These are phyloP conservation scores for Pterophyllum scalare DNA, from an alignment of 2,113 vertebrate species.

Conservation along the genomic window DNA sequence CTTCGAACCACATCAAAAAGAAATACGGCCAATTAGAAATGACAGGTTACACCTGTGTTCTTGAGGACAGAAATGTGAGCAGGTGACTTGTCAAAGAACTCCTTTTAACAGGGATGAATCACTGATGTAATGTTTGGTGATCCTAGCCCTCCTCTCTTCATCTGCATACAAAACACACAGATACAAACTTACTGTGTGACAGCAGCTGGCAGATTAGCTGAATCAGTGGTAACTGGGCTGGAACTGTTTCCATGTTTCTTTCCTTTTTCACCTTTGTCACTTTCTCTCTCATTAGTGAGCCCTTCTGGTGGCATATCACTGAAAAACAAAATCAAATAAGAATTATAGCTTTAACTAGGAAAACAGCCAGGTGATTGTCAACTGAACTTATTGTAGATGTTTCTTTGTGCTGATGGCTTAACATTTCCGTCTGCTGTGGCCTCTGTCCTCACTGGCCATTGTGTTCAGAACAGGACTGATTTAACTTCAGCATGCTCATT, in stretches of 20 bases:
- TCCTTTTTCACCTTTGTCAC: constrained; percentile 31
- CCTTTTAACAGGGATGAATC: neutral
- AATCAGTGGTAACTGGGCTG: constrained; percentile 44
- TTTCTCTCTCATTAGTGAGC: constrained; percentile 52
- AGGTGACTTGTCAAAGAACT: neutral
- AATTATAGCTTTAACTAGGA: neutral
- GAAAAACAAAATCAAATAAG: constrained; percentile 19
- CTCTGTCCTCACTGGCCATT: neutral
- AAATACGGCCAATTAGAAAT: neutral
- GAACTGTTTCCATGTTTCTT: constrained; percentile 47
- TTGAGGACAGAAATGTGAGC: neutral
- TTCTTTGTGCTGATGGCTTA: neutral
- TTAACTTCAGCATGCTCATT: constrained; percentile 48
- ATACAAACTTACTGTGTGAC: constrained; percentile 65
- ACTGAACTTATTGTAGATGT: neutral
- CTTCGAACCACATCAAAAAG: neutral
- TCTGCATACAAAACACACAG: neutral
- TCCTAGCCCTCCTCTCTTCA: neutral
- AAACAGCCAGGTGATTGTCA: neutral
- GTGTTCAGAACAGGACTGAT: neutral
- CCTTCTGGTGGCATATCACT: constrained; percentile 65
- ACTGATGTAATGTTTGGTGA: constrained; percentile 6
- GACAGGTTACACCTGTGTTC: neutral
- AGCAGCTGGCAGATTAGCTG: constrained; percentile 43
- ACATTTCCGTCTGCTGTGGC: neutral